These are phyloP conservation scores for Leptocoma aspasia DNA, from an alignment of 2,113 vertebrate genomes.

Conservation along the genomic window DNA sequence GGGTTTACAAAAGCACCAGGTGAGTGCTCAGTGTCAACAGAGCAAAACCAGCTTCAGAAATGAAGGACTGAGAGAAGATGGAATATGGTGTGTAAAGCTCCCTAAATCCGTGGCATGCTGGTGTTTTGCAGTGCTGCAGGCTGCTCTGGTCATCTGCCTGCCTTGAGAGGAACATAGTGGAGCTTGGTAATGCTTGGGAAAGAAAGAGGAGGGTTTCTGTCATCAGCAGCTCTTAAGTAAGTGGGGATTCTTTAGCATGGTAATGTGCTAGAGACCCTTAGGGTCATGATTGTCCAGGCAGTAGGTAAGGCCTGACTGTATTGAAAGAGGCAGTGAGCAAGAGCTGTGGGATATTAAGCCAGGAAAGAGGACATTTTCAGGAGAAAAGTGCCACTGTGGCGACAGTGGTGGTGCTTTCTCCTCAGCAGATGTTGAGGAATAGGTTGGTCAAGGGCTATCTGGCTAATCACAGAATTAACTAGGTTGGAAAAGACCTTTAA, in stretches of 20 bases:
- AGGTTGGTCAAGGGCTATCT: not conserved
- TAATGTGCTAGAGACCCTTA: not conserved
- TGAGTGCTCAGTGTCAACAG: not conserved
- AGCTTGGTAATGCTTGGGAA: not conserved
- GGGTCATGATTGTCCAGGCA: not conserved
- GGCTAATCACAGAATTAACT: not conserved
- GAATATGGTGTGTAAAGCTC: not conserved
- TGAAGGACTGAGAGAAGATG: not conserved
- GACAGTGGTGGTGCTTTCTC: not conserved
- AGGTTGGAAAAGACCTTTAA: not conserved
- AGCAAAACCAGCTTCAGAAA: not conserved
- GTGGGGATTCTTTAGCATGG: not conserved
- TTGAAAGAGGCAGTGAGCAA: not conserved
- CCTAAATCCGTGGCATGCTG: not conserved
- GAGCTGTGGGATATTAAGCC: not conserved
- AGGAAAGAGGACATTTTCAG: not conserved
- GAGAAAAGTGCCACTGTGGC: not conserved
- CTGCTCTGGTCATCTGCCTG: not conserved
- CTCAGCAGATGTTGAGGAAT: not conserved
- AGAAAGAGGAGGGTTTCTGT: not conserved
- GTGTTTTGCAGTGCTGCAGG: not conserved
- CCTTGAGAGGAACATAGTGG: not conserved
- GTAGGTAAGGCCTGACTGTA: not conserved
- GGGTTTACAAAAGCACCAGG: not conserved
- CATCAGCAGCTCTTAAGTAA: not conserved